Evolutionary conservation across 1,140 invertebrate genomes (phyloP), one percentile per base, ranked within the genome.

Genomic region (Dinoponera quadriceps): DNA sequence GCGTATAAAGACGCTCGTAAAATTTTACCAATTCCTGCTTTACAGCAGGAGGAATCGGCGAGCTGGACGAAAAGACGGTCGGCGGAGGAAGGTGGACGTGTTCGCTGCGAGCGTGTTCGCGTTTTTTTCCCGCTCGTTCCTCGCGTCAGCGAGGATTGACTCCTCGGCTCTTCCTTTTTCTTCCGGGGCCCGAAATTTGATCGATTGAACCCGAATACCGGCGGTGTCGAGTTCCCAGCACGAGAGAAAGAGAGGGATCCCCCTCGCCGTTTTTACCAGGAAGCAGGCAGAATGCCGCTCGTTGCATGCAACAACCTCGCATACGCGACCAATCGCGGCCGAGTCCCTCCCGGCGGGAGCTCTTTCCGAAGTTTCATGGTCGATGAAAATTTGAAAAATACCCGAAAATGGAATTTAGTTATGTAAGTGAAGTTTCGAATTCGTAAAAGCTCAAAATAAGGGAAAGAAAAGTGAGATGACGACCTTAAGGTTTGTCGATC

Each of bases 1-100:
- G 78, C 49, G 5, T 85, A 85, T 87, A 87, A 87, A 87, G 51
- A 4, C 22, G 84, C 66, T 85, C 75, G 63, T 85, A 87, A 85
- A 82, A 85, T 84, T 81, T 84, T 78, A 80, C 74, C 82, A 69
- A 83, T 83, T 83, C 27, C 38, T 68, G 44, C 29, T 48, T 18
- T 38, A 44, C 38, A 38, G 38, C 59, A 16, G 33, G 55, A 60
- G 57, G 38, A 25, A 22, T 59, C 74, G 48, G 48, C 49, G 44
- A 44, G 3, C 11, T 16, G 11, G 11, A n/a, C 48, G 18, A 63
- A 81, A 72, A n/a, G 66, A 60, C 38, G 48, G 44, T 20, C 33
- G n/a, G 18, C 14, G 16, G 4, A n/a, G 27, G 25, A 38, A 55
- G 14, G 25, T 0, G 54, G 33, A 60, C 18, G 13, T 25, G 44